Evolutionary conservation across 2,797 vertebrate species (phyloP).

Genomic region (Orientallactaga sibirica): DNA sequence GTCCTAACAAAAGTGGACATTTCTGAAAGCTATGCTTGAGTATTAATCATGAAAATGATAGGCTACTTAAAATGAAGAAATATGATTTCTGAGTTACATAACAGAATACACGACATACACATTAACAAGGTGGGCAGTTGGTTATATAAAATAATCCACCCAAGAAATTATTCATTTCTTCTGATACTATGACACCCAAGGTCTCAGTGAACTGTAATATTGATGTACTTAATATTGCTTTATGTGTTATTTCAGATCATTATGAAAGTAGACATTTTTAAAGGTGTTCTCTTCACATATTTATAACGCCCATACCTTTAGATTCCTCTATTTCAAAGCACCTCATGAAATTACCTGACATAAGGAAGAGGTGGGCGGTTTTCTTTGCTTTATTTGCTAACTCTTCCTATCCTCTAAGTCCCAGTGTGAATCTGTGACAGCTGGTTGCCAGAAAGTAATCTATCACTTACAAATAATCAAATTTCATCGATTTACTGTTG

Average conservation of each 20-base stretch:
- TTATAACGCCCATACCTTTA: constrained; percentile 33
- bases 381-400: constrained; percentile 63
- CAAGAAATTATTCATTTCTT: constrained; percentile 18
- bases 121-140: not conserved
- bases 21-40: not conserved
- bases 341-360: constrained; percentile 46
- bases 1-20: constrained; percentile 30
- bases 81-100: not conserved
- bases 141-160: not conserved
- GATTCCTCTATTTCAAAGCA: constrained; percentile 65
- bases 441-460: constrained; percentile 71
- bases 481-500: constrained; percentile 60
- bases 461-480: constrained; percentile 73
- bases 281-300: not conserved
- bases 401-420: constrained; percentile 47
- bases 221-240: constrained; percentile 57
- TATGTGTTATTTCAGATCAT: not conserved
- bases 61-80: not conserved
- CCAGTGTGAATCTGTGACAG: constrained; percentile 58
- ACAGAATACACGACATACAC: not conserved
- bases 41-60: constrained; percentile 16
- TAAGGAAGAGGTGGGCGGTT: not conserved
- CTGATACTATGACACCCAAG: not conserved
- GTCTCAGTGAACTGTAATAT: not conserved
- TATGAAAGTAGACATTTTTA: not conserved